These are phyloP conservation scores for Biston betularia DNA, from an alignment of 2,888 invertebrate species.

Conservation along the genomic window DNA sequence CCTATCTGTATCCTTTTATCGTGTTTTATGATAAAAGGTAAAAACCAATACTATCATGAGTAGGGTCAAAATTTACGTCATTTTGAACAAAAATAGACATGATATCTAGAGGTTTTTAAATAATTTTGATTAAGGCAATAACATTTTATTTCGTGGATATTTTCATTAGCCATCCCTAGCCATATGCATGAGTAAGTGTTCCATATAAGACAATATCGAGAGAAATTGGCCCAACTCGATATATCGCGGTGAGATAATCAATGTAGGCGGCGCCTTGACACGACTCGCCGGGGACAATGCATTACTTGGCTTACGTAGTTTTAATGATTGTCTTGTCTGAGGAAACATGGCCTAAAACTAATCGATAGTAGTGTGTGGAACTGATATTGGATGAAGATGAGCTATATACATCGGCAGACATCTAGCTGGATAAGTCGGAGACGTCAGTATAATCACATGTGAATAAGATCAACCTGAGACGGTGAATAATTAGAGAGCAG, in stretches of 20 bases:
- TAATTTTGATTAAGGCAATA: background rate
- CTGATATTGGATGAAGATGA: background rate
- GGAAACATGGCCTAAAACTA: conserved; percentile 3
- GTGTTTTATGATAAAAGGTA: too few species aligned
- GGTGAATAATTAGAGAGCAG: too few species aligned
- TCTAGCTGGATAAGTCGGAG: too few species aligned
- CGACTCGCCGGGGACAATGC: conserved; percentile 41
- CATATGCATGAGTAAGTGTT: conserved; percentile 46
- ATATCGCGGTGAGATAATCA: conserved; percentile 44
- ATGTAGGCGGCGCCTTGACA: conserved; percentile 53
- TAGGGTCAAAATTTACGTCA: too few species aligned
- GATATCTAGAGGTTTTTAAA: too few species aligned
- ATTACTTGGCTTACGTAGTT: conserved; percentile 8
- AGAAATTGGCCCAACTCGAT: conserved; percentile 53
- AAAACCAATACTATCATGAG: too few species aligned
- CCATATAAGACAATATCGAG: conserved; percentile 45
- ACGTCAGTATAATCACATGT: too few species aligned
- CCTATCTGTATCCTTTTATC: too few species aligned
- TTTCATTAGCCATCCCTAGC: conserved; percentile 9
- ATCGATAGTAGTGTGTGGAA: background rate
- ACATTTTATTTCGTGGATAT: conserved; percentile 19
- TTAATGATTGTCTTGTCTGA: background rate
- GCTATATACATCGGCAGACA: too few species aligned
- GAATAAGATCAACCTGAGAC: too few species aligned
- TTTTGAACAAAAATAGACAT: too few species aligned